Evolutionary conservation across 2,113 vertebrate genomes (phyloP).

Genomic region (Syrrhaptes paradoxus): DNA sequence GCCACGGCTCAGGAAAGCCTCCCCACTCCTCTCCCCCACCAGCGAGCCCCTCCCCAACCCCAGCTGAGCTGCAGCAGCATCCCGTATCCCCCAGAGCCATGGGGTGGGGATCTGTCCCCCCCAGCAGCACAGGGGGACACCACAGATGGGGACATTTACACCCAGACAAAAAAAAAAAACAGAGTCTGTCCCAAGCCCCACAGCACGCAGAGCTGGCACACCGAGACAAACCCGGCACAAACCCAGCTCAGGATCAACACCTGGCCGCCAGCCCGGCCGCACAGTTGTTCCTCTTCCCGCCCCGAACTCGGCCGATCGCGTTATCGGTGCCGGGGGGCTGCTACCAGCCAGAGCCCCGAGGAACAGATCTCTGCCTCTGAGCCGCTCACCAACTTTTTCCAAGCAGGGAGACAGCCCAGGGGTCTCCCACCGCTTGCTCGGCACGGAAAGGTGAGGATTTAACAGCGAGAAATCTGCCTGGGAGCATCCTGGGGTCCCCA

Average conservation of each 20-base stretch:
- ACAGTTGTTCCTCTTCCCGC: slow-evolving; percentile 24
- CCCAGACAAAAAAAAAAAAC: too few species aligned
- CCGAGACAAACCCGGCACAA: not conserved
- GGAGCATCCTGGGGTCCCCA: not conserved
- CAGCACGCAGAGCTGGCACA: not conserved
- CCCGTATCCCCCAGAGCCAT: rapidly evolving
- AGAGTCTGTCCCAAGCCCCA: not conserved
- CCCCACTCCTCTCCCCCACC: not conserved
- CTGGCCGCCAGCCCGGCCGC: not conserved
- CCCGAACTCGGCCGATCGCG: not conserved
- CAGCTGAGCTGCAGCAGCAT: not conserved
- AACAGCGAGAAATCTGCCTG: rapidly evolving
- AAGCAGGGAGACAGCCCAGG: not conserved
- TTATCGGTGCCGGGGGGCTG: not conserved
- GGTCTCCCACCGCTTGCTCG: rapidly evolving
- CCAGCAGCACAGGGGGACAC: not conserved
- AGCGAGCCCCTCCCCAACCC: rapidly evolving
- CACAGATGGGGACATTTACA: not conserved
- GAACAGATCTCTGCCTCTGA: not conserved
- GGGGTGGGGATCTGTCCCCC: rapidly evolving
- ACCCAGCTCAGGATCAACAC: not conserved
- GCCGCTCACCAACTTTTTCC: not conserved
- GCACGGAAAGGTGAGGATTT: not conserved
- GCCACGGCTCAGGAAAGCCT: not conserved
- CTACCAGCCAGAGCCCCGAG: slow-evolving; percentile 11